Percentiles rank a stretch among this genome's conserved stretches.
Evolutionary conservation across 1,140 invertebrate species (phyloP).

Genomic region (Rhyacophila brunnea): DNA sequence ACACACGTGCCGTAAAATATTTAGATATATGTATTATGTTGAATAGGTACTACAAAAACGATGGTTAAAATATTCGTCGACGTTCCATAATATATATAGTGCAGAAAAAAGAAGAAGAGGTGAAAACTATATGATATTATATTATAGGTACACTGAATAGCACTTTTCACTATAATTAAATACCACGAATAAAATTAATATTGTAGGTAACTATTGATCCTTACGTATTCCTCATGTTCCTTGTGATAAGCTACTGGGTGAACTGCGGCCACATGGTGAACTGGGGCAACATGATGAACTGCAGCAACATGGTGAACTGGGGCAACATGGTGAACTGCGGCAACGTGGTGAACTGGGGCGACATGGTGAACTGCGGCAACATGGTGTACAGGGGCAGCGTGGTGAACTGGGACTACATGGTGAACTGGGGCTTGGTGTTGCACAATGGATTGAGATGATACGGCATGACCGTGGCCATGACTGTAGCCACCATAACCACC

Average conservation of each 20-base stretch:
- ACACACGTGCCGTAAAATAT: no score
- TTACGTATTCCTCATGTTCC: neutral
- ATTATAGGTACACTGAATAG: no score
- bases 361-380: conserved; percentile 3
- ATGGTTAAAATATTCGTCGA: no score
- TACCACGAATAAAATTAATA: no score
- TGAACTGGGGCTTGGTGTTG: conserved; percentile 29
- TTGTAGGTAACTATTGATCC: no score
- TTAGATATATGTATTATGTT: no score
- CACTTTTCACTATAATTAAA: no score
- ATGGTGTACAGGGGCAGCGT: conserved; percentile 24
- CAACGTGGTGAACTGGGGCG: conserved; percentile 24
- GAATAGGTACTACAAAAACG: no score
- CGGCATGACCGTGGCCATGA: conserved; percentile 19
- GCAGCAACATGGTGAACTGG: neutral
- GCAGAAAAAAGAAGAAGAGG: no score
- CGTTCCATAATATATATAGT: no score
- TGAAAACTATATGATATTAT: no score
- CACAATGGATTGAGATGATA: conserved; percentile 25
- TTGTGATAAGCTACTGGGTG: conserved; percentile 10
- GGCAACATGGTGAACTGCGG: conserved; percentile 20
- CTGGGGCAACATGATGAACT: conserved; percentile 25
- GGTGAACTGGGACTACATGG: conserved; percentile 32
- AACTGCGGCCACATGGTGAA: conserved; percentile 9
- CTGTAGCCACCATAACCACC: conserved; percentile 39